These are phyloP conservation scores for Sebastes iracundus DNA, from an alignment of 2,797 vertebrate species.

Conservation along the genomic window DNA sequence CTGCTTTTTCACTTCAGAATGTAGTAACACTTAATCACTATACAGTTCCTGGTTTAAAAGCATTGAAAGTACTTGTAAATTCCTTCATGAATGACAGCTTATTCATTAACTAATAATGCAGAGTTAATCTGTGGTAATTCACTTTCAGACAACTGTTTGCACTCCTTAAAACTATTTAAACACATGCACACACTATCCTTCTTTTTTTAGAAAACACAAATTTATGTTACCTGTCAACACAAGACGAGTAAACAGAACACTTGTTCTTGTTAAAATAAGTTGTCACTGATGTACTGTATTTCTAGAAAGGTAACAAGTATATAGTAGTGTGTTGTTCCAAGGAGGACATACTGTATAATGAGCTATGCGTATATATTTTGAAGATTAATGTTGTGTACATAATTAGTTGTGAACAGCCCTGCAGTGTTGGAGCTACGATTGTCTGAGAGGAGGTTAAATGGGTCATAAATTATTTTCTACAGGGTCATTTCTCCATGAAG, in stretches of 20 bases:
- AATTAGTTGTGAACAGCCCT: not conserved
- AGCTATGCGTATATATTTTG: not conserved
- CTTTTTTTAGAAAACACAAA: not conserved
- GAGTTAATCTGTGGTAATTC: not conserved
- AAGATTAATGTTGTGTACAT: not conserved
- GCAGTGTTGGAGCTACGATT: not conserved
- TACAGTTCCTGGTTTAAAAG: conserved; percentile 17
- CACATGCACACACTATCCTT: not conserved
- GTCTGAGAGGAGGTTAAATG: too few relatives aligned
- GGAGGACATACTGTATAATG: not conserved
- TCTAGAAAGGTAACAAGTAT: not conserved
- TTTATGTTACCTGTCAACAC: not conserved
- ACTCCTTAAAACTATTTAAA: not conserved
- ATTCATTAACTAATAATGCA: not conserved
- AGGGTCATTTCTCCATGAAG: not conserved
- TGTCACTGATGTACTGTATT: not conserved
- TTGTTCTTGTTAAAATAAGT: not conserved
- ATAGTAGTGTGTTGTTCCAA: not conserved
- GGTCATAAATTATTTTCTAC: not conserved
- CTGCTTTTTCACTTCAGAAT: conserved; percentile 68
- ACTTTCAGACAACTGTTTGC: not conserved
- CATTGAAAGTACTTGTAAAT: conserved; percentile 3
- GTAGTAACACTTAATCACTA: conserved; percentile 30
- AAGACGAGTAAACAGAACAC: not conserved
- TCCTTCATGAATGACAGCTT: not conserved